Base-by-base conservation (phyloP, 2,113 vertebrate species). In the Carollia perspicillata region DNA sequence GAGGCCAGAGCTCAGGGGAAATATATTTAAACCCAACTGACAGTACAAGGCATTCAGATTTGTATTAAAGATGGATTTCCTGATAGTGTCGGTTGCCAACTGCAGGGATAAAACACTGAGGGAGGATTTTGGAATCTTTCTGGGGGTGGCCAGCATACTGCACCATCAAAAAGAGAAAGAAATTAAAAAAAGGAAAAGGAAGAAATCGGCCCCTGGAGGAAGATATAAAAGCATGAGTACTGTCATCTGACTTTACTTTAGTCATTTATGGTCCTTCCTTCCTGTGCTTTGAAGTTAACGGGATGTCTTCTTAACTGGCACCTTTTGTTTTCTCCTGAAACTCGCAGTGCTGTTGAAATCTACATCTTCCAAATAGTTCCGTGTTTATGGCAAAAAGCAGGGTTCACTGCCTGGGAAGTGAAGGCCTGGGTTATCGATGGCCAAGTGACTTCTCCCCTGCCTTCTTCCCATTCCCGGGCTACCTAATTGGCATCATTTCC, bases 21-120 rank as follows among this genome's bases (percentile, higher is more conserved):
- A 95, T 94, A 90, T 85, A 78, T 94, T 97, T 92, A 95, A 97
- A 88, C 47, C 26, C 65, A 81, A 97, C 93, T 83, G 94, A 91
- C 88, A 91, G 51, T 58, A 28, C 55, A 79, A 80, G 55, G 23
- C 85, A 90, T 94, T 97, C 71, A 75, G 53, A 68, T 84, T 93
- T 95, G 44, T 90, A 85, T 83, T 92, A 66, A 93, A 93, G 53
- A 94, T 97, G 42, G 28, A 88, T 97, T 97, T 96, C 81, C 71
- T 94, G 85, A 58, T 66, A 40, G 51, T 49, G 35, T 79, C 12
- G 77, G 26, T 92, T 95, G 92, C 85, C 92, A 90, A 49, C 26
- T 79, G 40, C 68, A 83, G n/a, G 51, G 83, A 84, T 83, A 84
- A 97, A 95, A 77, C 75, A 33, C 44, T 0, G 63, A 95, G 55